Evolutionary conservation across 2,113 vertebrate genomes (phyloP), one percentile per base, ranked within the genome.

Genomic region (Campylomormyrus numenius): DNA sequence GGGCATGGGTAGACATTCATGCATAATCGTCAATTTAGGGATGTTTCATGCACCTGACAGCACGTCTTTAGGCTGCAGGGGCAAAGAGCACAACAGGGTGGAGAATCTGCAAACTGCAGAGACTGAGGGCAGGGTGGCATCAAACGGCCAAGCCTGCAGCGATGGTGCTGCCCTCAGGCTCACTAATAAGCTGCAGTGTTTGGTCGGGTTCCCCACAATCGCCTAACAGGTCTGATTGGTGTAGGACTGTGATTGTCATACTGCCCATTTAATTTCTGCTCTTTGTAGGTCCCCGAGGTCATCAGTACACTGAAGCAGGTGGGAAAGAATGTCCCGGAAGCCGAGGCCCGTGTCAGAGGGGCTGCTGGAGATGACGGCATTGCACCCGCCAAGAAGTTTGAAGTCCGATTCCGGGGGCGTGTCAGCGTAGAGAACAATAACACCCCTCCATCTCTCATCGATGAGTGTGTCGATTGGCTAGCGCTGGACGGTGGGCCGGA

Each of bases 381-480:
- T 6, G 94, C 96, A 0, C 99, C 99, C 88, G 94, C 97, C 91
- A 99, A 99, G 92, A 99, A 97, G 94, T 99, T 99, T 49, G 98
- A 99, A 93, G 98, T 99, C 91, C 94, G 98, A 35, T 99, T 99
- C 92, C 98, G 98, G 4, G 98, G 98, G 56, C 95, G 98, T 0
- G 97, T 97, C 90, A 97, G 96, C 0, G 98, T 99, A 48, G 97
- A 98, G 0, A 96, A 98, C 93, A 98, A 97, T 94, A 99, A 99
- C 49, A 98, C 98, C 1, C 98, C 98, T 0, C 98, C 98, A 0
- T 98, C 98, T 0, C 95, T 99, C n/a, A 99, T 99, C 11, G 98
- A 99, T 13, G 97, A 99, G 93, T 99, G 98, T 94, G 99, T 99
- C 0, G 97, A 98, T 93, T 98, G 98, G 94, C 98, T 99, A 11